Evolutionary conservation across 23 tunicate genomes (phyloP), one percentile per base, ranked within the genome.

Genomic region (Ascidia mentula): DNA sequence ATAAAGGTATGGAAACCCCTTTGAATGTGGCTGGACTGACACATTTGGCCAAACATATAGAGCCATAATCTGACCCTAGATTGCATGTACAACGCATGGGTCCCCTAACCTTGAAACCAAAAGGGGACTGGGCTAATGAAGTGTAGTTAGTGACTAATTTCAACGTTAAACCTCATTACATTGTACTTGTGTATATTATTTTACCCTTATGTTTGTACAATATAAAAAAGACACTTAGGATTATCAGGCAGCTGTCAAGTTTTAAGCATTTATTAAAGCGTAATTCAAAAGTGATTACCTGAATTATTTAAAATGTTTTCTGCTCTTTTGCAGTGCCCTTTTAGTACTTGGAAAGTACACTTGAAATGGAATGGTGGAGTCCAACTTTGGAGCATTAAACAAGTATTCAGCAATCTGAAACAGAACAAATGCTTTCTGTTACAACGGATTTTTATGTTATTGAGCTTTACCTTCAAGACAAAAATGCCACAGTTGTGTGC

Each of bases 401-500:
- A 53, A 53, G 13, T 28, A 53, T 53, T 53, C 65, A 53, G 65
- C 65, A 53, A 53, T 53, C 65, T 53, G 65, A 9, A 53, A 53
- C 65, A 53, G 65, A 6, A 53, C 13, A 9, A 53, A 53, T 5
- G 13, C 65, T 5, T 53, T 53, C 65, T 53, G 7, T 5, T 20
- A 53, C 65, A 53, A 5, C 7, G 13, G 13, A 5, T 53, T 53
- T 53, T 53, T 9, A 53, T 53, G 13, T 53, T 53, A 53, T 6
- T 53, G 65, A 53, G 65, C 13, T 53, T 53, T 53, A 53, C 65
- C 65, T 53, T 53, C 65, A 53, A 53, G 65, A 53, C 65, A 53
- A 53, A 53, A 53, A 53, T 53, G 65, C 65, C 65, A 53, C 65
- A 53, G 65, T 53, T 53, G 65, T 53, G 65, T 53, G 65, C 65